These are phyloP conservation scores for Malurus cyaneus DNA, from an alignment of 2,113 vertebrate genomes.

Conservation along the genomic window DNA sequence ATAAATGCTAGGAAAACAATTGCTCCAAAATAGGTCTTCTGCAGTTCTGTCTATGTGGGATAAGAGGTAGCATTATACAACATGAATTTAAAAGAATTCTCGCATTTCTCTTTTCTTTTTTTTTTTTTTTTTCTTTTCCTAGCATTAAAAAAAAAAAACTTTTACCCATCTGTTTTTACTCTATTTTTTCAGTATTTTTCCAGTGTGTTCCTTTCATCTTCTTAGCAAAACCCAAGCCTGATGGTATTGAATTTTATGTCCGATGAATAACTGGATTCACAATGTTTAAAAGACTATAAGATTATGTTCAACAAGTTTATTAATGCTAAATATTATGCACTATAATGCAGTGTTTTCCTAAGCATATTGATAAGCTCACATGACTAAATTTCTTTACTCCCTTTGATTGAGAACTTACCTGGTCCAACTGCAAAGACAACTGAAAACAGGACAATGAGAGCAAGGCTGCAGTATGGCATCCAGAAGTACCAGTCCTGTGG, in stretches of 20 bases:
- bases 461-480: conserved; percentile 86
- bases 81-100: background rate
- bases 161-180: background rate
- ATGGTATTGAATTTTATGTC: background rate
- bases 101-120: background rate
- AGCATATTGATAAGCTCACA: background rate
- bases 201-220: background rate
- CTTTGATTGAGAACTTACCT: conserved; percentile 53
- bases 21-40: background rate
- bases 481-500: conserved; percentile 72
- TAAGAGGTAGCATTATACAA: background rate
- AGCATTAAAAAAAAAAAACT: background rate
- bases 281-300: background rate
- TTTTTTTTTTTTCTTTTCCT: accelerated
- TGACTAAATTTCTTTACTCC: background rate
- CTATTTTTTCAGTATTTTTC: conserved; percentile 25
- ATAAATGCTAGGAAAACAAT: background rate
- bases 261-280: background rate
- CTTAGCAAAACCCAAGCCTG: background rate
- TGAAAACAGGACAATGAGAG: conserved; percentile 78
- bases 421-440: conserved; percentile 78
- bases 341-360: background rate
- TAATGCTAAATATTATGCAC: background rate
- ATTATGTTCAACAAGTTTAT: background rate
- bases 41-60: background rate